Percentiles rank a stretch among this genome's conserved stretches.
Conservation (phyloP, 1,140 invertebrate species). For the Cydia pomonella region DNA sequence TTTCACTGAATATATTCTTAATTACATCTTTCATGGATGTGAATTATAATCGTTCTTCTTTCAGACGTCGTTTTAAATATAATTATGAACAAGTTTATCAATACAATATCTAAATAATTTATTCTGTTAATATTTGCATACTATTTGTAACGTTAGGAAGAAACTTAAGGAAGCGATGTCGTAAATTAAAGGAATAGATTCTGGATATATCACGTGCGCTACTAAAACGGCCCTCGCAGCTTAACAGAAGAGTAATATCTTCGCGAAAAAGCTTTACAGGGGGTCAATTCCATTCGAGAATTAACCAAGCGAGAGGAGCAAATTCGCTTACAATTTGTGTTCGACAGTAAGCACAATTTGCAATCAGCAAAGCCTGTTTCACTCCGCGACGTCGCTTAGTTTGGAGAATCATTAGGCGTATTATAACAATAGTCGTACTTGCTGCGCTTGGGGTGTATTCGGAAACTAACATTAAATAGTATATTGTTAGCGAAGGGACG, state of each 20-base stretch:
- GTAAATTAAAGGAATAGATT: not conserved
- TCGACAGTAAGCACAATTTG: slow-evolving; percentile 65
- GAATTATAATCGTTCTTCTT: too few relatives aligned
- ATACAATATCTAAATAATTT: too few relatives aligned
- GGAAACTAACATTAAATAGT: not conserved
- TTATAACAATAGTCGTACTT: slow-evolving; percentile 46
- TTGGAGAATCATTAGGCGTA: slow-evolving; percentile 51
- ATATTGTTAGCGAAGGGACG: too few relatives aligned
- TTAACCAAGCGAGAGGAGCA: slow-evolving; percentile 51
- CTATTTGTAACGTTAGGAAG: not conserved
- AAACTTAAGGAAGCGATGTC: not conserved
- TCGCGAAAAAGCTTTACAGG: slow-evolving; percentile 47
- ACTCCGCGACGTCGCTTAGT: slow-evolving; percentile 46
- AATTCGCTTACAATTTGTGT: slow-evolving; percentile 66
- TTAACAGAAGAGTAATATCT: slow-evolving; percentile 18
- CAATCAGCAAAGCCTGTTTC: slow-evolving; percentile 70
- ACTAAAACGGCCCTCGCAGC: not conserved
- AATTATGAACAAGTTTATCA: not conserved
- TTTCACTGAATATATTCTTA: not conserved
- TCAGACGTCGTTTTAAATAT: not conserved
- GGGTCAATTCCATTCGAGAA: slow-evolving; percentile 55
- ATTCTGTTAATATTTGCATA: not conserved
- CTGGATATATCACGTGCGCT: not conserved
- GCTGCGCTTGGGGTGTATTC: not conserved
- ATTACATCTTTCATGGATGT: too few relatives aligned